Conservation (phyloP, 2,888 invertebrate genomes). For the Priocnemis perturbator region DNA sequence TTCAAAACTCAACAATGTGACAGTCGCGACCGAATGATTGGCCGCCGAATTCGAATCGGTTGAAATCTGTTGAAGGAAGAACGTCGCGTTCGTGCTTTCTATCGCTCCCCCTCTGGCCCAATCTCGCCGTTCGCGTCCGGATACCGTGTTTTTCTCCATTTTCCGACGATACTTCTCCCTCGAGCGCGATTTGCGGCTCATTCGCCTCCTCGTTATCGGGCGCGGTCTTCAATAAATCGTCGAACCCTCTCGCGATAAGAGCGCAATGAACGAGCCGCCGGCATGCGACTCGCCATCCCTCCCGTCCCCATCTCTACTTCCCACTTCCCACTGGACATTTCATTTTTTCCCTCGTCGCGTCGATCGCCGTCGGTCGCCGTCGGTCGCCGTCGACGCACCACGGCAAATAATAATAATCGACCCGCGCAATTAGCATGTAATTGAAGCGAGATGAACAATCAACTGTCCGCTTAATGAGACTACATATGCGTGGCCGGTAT, state of each 20-base stretch:
- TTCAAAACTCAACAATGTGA: too few species aligned
- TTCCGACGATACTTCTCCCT: constrained; percentile 22
- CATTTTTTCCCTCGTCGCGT: not conserved
- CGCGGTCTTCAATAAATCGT: constrained; percentile 47
- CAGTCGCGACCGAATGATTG: too few species aligned
- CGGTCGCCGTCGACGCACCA: not conserved
- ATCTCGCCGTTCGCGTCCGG: too few species aligned
- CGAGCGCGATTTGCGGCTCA: constrained; percentile 21
- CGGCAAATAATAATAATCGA: constrained; percentile 27
- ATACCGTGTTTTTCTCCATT: constrained; percentile 13
- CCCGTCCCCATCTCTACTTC: constrained; percentile 1
- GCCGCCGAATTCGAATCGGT: too few species aligned
- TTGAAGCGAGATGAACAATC: constrained; percentile 38
- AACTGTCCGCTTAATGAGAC: constrained; percentile 1
- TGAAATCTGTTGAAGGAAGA: too few species aligned
- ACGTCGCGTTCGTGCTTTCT: too few species aligned
- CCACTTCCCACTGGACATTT: not conserved
- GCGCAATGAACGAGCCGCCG: constrained; percentile 35
- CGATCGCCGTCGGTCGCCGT: constrained; percentile 10
- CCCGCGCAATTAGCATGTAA: constrained; percentile 40
- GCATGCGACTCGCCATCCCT: constrained; percentile 35
- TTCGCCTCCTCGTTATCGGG: constrained; percentile 33
- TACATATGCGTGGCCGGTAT: not conserved
- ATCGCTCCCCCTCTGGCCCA: not conserved
- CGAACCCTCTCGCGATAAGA: constrained; percentile 47